Conservation (phyloP, 1,140 invertebrate species). For the Drosophila malerkotliana region DNA sequence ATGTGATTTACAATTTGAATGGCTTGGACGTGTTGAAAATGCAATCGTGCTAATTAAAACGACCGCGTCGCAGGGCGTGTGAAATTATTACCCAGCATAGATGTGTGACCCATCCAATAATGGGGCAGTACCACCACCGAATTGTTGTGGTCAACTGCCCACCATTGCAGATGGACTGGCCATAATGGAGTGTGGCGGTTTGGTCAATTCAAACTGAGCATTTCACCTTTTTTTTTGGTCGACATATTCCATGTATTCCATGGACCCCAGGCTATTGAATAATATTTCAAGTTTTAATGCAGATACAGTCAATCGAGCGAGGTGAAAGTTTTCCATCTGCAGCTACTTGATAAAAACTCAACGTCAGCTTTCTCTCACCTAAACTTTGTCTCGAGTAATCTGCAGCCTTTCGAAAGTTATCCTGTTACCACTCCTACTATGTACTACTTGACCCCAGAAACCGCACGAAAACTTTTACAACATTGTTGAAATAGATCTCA, state of each 20-base stretch:
- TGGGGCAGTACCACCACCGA: constrained; percentile 8
- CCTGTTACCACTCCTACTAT: neutral
- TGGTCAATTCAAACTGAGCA: neutral
- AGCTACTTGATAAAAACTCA: constrained; percentile 26
- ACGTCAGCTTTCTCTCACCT: neutral
- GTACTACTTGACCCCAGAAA: constrained; percentile 18
- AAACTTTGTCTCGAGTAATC: constrained; percentile 11
- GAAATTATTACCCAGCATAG: constrained; percentile 65
- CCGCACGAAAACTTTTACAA: constrained; percentile 32
- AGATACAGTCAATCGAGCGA: neutral
- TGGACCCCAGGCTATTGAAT: neutral
- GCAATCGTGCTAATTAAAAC: constrained; percentile 79
- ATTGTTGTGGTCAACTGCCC: constrained; percentile 3
- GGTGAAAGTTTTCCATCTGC: constrained; percentile 19
- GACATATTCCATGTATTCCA: neutral
- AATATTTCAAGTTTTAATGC: neutral
- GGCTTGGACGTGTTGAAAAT: constrained; percentile 74
- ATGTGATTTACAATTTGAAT: constrained; percentile 76
- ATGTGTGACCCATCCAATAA: constrained; percentile 11
- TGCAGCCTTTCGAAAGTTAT: constrained; percentile 13
- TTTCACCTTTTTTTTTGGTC: neutral
- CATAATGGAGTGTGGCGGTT: constrained; percentile 22
- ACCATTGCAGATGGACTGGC: constrained; percentile 6
- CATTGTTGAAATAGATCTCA: constrained; percentile 32
- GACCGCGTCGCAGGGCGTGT: constrained; percentile 74